phyloP scores from a whole-genome alignment of 1,140 invertebrate species.

The Leptinotarsa undecemlineata region DNA sequence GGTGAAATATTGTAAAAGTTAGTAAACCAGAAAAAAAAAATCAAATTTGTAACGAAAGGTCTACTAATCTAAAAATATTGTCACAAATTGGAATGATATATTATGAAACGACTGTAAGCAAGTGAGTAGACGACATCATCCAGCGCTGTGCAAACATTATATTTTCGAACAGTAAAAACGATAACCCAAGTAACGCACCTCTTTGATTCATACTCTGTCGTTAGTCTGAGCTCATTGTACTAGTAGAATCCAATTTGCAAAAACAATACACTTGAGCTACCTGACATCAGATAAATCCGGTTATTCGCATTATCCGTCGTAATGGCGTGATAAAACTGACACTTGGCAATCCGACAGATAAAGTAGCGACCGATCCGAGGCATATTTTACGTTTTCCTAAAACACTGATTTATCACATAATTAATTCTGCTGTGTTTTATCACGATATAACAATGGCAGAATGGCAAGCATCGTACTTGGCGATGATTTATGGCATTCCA shows the following conservation, averaged over 20 bases:
- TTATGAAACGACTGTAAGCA: too few relatives aligned
- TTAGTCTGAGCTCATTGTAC: not conserved
- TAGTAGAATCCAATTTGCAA: not conserved
- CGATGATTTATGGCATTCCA: conserved; percentile 10
- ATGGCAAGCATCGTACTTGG: conserved; percentile 3
- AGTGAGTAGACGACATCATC: too few relatives aligned
- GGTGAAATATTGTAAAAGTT: too few relatives aligned
- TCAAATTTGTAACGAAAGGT: too few relatives aligned
- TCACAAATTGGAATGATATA: too few relatives aligned
- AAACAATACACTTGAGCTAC: conserved; percentile 3
- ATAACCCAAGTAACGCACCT: too few relatives aligned
- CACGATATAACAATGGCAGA: not conserved
- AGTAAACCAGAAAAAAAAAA: too few relatives aligned
- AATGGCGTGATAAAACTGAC: not conserved
- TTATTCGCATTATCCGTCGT: not conserved
- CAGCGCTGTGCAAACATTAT: too few relatives aligned
- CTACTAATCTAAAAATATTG: too few relatives aligned
- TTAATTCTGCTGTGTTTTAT: conserved; percentile 16
- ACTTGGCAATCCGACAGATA: not conserved
- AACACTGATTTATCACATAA: conserved; percentile 20
- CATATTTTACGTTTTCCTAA: conserved; percentile 2
- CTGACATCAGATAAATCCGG: not conserved
- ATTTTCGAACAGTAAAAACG: too few relatives aligned
- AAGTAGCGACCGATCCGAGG: not conserved
- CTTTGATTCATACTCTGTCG: too few relatives aligned